Evolutionary conservation across 2,797 vertebrate genomes (phyloP), one percentile per base, ranked within the genome.

Genomic region (Sebastolobus altivelis): DNA sequence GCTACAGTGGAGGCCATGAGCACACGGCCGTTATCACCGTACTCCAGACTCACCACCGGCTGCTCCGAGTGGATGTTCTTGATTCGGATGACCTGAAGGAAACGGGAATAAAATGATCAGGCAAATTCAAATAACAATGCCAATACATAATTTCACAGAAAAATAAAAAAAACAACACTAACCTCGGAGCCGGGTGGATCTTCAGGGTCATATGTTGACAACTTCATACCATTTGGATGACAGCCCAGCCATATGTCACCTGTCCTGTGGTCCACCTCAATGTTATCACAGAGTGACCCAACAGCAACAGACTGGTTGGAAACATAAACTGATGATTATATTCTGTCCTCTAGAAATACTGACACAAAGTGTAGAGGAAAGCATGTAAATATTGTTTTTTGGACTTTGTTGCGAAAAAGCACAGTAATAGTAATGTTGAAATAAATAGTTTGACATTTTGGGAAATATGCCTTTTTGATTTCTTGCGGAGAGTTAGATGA

Each of bases 101-200:
- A 54, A 69, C 38, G 20, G 35, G 3, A 29, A 46, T 16, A 1
- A 16, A 62, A 20, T 20, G 11, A 58, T 59, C 4, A 66, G 20
- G n/a, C 5, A 60, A 56, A 65, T 18, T 56, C 1, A 9, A 68
- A 62, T 9, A 8, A 27, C 13, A 14, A 35, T 63, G 6, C 58
- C 35, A 2, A 61, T 49, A 16, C 40, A 40, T 18, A 0, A 46
- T 65, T 33, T 65, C 12, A 29, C 40, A n/a, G 27, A 56, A 43
- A 37, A 13, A 29, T n/a, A 18, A 46, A 5, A 38, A 25, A 46
- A 6, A 38, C 25, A 62, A 68, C 4, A 92, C 85, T 82, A 29
- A 97, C 97, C 96, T 97, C 96, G 72, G 97, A 97, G 4, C 94
- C 96, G n/a, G 96, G 96, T 52, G 84, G 94, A 72, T 96, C 93